A percentile compares a stretch with the other conserved stretches of the same genome.
Evolutionary conservation across 2,113 vertebrate genomes (phyloP).

Genomic region (Drymodes brunneopygia): DNA sequence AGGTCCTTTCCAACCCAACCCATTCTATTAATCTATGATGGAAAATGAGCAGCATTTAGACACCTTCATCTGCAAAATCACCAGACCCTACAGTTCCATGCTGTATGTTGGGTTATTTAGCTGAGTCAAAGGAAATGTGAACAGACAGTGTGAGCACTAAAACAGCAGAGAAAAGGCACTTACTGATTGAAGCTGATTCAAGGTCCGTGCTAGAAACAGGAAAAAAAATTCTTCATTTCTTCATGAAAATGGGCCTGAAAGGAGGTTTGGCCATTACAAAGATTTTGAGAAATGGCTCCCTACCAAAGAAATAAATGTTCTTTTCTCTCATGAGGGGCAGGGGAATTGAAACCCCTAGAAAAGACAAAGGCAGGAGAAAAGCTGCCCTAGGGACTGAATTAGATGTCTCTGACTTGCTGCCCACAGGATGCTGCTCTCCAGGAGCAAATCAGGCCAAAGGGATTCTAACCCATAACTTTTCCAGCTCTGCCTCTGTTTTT

Average conservation of each 20-base stretch:
- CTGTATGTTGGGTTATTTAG: background rate
- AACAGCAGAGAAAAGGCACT: background rate
- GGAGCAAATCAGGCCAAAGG: background rate
- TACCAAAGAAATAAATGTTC: background rate
- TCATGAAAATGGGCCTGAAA: background rate
- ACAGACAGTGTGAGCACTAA: background rate
- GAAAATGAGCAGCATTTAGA: background rate
- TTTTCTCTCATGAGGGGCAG: background rate
- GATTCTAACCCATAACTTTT: background rate
- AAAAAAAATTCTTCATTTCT: background rate
- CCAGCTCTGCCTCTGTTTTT: background rate
- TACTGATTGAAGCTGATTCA: background rate
- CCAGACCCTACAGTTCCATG: background rate
- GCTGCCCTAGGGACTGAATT: background rate
- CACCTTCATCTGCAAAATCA: background rate
- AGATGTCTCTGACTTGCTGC: background rate
- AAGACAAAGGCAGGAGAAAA: background rate
- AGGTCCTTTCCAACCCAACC: background rate
- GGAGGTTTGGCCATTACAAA: background rate
- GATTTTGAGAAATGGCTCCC: background rate
- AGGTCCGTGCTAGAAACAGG: background rate
- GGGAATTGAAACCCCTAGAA: background rate
- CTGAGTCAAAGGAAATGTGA: background rate
- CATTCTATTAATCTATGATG: background rate
- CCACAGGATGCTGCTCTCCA: background rate